Evolutionary conservation across 35 echinoderm and acorn worm genomes (phyloP), one percentile per base, ranked within the genome.

Genomic region (Eucidaris tribuloides): DNA sequence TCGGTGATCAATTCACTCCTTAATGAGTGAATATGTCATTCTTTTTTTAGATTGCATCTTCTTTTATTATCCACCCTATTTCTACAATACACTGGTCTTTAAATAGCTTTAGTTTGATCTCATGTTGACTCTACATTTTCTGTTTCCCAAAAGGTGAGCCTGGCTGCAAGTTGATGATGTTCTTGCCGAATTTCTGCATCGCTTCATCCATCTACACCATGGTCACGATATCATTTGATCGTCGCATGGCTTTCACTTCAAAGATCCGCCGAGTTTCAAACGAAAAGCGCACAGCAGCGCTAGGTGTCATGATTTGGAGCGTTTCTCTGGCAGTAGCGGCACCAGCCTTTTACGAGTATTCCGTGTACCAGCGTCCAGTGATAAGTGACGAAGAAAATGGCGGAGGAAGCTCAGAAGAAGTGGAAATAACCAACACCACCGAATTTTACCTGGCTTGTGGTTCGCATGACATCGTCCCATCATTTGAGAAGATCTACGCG

Each of bases 131-230:
- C n/a, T n/a, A n/a, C n/a, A n/a, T n/a, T n/a, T n/a, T n/a, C n/a
- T n/a, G n/a, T n/a, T n/a, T n/a, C n/a, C 30, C 18, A 3, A 11
- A 20, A 89, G 86, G 86, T 29, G 71, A 89, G 23, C 6, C 46
- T 23, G 64, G 78, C 4, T 89, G 86, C 79, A 89, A 82, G 46
- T 64, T 89, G 4, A 27, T 89, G 19, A 89, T 89, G 86, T 89
- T 89, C 54, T 58, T 89, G 20, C 86, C 86, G 23, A 89, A 81
- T 52, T 89, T 89, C 70, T 89, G 86, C 42, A 65, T 89, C 22
- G 86, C 86, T 7, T 77, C 72, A 7, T 71, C 86, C 11, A 82
- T 89, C 41, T 71, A 81, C 38, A 89, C 86, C 22, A 48, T 89
- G 44, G 66, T 79, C 7, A 23, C 71, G n/a, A 89, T 89, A 3